Conservation (phyloP, 1,140 invertebrate genomes). For the Neodiprion fabricii region DNA sequence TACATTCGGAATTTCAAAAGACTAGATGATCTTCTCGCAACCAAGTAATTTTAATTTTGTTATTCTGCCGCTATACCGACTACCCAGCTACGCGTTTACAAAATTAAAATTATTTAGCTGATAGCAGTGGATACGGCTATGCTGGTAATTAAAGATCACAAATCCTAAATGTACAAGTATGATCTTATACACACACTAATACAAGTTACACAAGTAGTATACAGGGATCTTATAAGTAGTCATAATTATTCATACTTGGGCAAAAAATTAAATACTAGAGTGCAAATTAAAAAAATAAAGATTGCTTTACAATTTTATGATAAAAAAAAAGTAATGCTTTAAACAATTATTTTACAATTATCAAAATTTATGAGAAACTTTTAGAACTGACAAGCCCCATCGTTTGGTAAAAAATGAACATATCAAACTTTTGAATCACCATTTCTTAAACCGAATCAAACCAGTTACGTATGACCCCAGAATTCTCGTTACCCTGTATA, state of each 20-base stretch:
- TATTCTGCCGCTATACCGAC: slow-evolving; percentile 57
- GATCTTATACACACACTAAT: not conserved
- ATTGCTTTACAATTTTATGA: not conserved
- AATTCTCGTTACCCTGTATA: not conserved
- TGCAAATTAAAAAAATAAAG: not conserved
- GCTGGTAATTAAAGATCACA: not conserved
- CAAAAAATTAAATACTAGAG: too few species aligned
- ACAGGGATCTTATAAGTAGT: not conserved
- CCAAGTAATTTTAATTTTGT: slow-evolving; percentile 61
- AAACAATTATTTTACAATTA: not conserved
- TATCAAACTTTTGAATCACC: not conserved
- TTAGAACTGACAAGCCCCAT: not conserved
- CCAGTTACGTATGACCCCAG: not conserved
- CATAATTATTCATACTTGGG: too few species aligned
- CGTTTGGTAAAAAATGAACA: not conserved
- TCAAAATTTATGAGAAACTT: too few species aligned
- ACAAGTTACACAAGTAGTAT: not conserved
- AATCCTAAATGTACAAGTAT: not conserved
- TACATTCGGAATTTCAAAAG: slow-evolving; percentile 49
- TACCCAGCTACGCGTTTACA: slow-evolving; percentile 46
- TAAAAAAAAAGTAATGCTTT: not conserved
- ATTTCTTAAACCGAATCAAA: not conserved
- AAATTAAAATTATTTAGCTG: slow-evolving; percentile 54
- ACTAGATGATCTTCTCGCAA: slow-evolving; percentile 39
- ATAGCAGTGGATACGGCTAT: slow-evolving; percentile 12